Evolutionary conservation across 2,113 vertebrate genomes (phyloP).

Genomic region (Lamprotornis superbus): DNA sequence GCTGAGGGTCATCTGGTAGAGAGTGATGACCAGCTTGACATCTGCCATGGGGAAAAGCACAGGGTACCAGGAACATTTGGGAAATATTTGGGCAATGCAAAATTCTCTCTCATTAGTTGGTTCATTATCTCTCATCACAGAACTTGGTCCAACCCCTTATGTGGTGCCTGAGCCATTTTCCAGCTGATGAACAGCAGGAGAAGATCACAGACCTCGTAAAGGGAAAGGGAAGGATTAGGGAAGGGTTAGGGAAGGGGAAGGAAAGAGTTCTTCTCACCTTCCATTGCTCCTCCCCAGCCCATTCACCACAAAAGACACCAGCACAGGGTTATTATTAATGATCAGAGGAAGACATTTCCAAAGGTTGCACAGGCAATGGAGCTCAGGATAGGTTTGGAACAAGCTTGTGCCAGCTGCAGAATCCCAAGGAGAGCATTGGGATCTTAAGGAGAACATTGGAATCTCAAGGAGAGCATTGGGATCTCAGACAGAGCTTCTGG

Average conservation of each 20-base stretch:
- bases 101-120: background rate
- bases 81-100: background rate
- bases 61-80: too few species aligned
- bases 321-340: background rate
- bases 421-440: background rate
- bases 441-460: background rate
- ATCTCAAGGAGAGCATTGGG: background rate
- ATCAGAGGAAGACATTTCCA: constrained; percentile 18
- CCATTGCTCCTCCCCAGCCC: background rate
- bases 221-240: background rate
- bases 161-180: background rate
- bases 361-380: background rate
- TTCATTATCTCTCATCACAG: background rate
- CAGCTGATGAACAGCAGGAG: background rate
- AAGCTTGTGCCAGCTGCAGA: background rate
- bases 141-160: background rate
- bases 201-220: background rate
- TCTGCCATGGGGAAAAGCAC: background rate
- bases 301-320: background rate
- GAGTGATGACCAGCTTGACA: background rate
- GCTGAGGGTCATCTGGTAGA: background rate
- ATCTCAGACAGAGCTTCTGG: background rate
- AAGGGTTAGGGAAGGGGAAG: background rate
- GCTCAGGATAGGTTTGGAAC: background rate
- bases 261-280: background rate